phyloP scores from a whole-genome alignment of 2,888 invertebrate species.

The Synanthedon myopaeformis region DNA sequence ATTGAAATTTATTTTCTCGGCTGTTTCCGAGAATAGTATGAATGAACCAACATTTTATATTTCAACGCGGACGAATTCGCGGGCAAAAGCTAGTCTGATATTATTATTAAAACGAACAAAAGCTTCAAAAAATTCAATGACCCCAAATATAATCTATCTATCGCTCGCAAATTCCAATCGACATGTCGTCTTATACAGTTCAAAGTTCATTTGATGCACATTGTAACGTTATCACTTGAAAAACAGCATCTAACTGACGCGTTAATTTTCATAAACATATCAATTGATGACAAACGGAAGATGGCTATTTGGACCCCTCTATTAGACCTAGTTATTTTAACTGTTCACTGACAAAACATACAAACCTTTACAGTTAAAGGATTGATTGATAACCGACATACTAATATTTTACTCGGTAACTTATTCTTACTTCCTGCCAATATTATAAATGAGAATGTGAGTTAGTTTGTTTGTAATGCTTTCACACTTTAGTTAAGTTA shows the following conservation, averaged over 20 bases:
- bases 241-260: not conserved
- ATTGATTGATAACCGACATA: conserved; percentile 15
- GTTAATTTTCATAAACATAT: not conserved
- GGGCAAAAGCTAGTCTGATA: too few species aligned
- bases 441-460: too few species aligned
- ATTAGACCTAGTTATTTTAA: conserved; percentile 35
- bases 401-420: not conserved
- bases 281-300: conserved; percentile 29
- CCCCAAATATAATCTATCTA: not conserved
- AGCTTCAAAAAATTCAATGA: not conserved
- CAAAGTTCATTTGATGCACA: not conserved
- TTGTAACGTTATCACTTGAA: not conserved
- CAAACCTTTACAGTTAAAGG: conserved; percentile 12
- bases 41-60: too few species aligned
- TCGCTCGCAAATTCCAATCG: not conserved
- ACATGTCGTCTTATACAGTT: not conserved
- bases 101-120: not conserved
- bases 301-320: conserved; percentile 30
- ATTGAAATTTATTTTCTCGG: too few species aligned
- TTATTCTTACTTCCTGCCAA: too few species aligned
- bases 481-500: too few species aligned
- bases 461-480: too few species aligned
- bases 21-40: too few species aligned
- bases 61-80: too few species aligned
- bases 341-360: conserved; percentile 52